These are phyloP conservation scores for Pachyseris speciosa DNA, from an alignment of 64 coral and sea anemone genomes.

Conservation along the genomic window DNA sequence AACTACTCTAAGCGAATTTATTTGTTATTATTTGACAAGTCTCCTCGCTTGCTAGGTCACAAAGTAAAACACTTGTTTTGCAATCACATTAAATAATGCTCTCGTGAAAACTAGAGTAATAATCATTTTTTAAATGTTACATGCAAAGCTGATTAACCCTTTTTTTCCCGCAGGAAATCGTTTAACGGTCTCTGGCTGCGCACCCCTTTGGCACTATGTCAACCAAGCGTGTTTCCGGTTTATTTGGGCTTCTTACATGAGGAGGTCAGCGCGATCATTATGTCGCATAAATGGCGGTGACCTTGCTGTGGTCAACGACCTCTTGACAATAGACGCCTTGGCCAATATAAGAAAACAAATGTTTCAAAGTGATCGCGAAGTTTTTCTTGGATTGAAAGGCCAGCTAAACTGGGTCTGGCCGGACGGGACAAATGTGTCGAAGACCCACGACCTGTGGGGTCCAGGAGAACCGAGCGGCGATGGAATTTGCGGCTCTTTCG, in stretches of 20 bases:
- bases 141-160: neutral
- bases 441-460: neutral
- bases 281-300: neutral
- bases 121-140: neutral
- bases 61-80: no score
- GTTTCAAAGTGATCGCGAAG: neutral
- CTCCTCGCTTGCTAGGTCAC: no score
- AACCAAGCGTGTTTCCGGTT: neutral
- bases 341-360: neutral
- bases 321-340: neutral
- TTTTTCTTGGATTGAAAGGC: constrained; percentile 23
- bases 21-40: no score
- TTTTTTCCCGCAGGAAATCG: neutral
- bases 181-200: neutral
- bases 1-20: no score
- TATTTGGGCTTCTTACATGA: neutral
- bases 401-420: constrained; percentile 8
- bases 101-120: neutral
- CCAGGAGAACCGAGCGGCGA: constrained; percentile 24
- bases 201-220: neutral
- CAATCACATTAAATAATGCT: neutral
- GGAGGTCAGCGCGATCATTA: neutral
- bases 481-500: constrained; percentile 23
- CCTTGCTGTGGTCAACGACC: neutral
- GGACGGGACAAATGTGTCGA: neutral